These are phyloP conservation scores for Scaeva pyrastri DNA, from an alignment of 2,888 invertebrate genomes.

Conservation along the genomic window DNA sequence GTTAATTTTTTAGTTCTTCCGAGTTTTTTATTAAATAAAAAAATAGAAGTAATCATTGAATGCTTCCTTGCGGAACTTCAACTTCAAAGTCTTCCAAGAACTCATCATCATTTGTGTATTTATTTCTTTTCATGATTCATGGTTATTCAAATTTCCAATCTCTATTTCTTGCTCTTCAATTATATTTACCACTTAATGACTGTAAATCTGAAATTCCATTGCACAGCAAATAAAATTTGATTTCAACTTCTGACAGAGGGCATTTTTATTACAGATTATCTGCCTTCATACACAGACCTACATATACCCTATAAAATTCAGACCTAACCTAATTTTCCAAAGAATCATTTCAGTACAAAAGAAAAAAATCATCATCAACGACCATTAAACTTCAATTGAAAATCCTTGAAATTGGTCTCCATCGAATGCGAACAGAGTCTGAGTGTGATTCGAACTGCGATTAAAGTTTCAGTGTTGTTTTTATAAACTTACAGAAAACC, in stretches of 20 bases:
- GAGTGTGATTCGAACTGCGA: neutral
- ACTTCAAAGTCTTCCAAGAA: neutral
- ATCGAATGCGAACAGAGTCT: neutral
- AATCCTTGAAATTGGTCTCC: constrained; percentile 16
- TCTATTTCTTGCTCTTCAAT: neutral
- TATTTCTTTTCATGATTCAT: neutral
- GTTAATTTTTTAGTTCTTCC: too few species aligned
- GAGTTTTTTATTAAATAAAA: too few species aligned
- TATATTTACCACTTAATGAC: constrained; percentile 46
- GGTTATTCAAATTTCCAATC: neutral
- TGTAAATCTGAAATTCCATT: constrained; percentile 37
- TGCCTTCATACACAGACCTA: too few species aligned
- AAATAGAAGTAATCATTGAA: neutral
- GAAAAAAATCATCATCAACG: constrained; percentile 28
- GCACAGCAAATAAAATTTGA: constrained; percentile 48
- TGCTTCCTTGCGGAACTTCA: neutral
- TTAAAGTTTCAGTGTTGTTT: neutral
- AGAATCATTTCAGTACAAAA: neutral
- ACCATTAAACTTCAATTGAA: constrained; percentile 44
- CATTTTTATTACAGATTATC: constrained; percentile 26
- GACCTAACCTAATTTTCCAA: constrained; percentile 35
- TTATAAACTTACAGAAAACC: neutral
- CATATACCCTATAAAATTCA: constrained; percentile 30
- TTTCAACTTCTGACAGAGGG: constrained; percentile 30
- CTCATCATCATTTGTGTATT: neutral